Evolutionary conservation across 37 sponge, comb jelly and placozoan species (phyloP), one percentile per base, ranked within the genome.

Genomic region (Amphimedon queenslandica): DNA sequence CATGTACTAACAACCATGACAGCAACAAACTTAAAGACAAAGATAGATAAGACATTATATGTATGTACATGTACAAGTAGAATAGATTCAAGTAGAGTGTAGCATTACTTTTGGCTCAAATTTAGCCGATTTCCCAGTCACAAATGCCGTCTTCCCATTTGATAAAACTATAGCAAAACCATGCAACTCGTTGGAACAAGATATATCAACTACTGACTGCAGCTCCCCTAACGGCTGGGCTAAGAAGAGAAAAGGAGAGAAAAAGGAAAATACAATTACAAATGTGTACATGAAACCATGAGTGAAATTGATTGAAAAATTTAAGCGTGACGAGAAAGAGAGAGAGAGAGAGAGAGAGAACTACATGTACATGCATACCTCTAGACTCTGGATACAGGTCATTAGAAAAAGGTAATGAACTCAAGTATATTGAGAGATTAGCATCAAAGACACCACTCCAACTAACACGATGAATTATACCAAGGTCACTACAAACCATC

Each of bases 371-470:
- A 58, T 37, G 58, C 63, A 6, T 21, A 35, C 60, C 61, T 80
- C 77, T 64, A 42, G 85, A 63, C 18, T 84, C 79, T 36, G 84
- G 85, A 0, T 76, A 63, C 10, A 89, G 77, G 53, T 89, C 90
- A 38, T 58, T 84, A 18, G 85, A 60, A 40, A 86, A 69, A 28
- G 51, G 71, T 2, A 86, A 35, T 2, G 37, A 36, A 21, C 70
- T 68, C 27, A 89, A 40, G 18, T 64, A 53, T 57, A 89, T 80
- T 30, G 65, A 51, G 34, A 80, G 58, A 2, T 73, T 35, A 27
- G 42, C 36, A 32, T 73, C 77, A 42, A 80, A 80, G 37, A 30
- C 71, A 0, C 90, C 90, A 41, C 79, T 71, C 90, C 90, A 89
- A 63, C 47, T 72, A 31, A 89, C 10, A 6, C 84, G 58, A 68